Conservation (phyloP, 2,888 invertebrate genomes). For the Melanotus villosus region DNA sequence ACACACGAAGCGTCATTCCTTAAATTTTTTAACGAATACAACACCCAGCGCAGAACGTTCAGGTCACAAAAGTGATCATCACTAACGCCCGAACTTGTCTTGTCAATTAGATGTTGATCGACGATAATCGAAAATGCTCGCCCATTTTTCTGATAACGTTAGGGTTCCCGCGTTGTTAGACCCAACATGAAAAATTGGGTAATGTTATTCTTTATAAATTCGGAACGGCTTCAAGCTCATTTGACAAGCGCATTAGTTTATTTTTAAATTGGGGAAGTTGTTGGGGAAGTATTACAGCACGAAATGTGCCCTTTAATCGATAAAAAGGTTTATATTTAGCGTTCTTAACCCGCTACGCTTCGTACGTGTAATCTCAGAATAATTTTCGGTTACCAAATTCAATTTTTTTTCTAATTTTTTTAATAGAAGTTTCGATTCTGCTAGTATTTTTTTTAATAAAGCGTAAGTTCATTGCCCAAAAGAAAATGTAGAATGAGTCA, state of each 20-base stretch:
- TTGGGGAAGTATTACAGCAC: too few species aligned
- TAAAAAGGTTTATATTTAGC: too few species aligned
- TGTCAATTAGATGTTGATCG: conserved; percentile 28
- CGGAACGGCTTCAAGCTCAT: not conserved
- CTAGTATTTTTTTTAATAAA: not conserved
- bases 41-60: conserved; percentile 23
- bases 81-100: conserved; percentile 23
- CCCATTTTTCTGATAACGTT: conserved; percentile 15
- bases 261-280: not conserved
- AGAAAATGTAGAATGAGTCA: conserved; percentile 33
- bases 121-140: conserved; percentile 19
- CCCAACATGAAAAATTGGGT: conserved; percentile 13
- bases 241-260: conserved; percentile 2
- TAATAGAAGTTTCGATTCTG: too few species aligned
- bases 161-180: not conserved
- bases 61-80: conserved; percentile 25
- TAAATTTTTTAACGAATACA: conserved; percentile 33
- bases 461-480: conserved; percentile 30
- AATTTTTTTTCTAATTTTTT: too few species aligned
- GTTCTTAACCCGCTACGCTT: too few species aligned
- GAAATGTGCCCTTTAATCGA: too few species aligned
- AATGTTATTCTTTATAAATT: not conserved
- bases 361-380: too few species aligned
- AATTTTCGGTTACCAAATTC: too few species aligned
- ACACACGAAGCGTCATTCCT: conserved; percentile 32